Evolutionary conservation across 1,140 invertebrate genomes (phyloP).

Genomic region (Physella acuta): DNA sequence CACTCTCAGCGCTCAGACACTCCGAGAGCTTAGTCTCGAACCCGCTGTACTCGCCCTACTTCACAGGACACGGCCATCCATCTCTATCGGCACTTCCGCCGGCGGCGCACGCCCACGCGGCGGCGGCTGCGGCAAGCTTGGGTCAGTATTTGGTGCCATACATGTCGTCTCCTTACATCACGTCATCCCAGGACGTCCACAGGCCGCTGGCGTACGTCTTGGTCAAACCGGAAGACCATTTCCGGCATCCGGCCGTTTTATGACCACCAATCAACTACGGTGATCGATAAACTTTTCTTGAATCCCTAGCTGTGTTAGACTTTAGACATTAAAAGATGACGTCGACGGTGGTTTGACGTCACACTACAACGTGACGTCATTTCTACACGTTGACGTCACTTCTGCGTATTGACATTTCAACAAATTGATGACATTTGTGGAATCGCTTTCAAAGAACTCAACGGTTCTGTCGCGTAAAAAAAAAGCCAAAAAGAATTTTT

Average conservation of each 20-base stretch:
- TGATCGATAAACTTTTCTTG: too few relatives aligned
- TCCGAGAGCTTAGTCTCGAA: slow-evolving; percentile 1
- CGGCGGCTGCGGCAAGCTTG: slow-evolving; percentile 45
- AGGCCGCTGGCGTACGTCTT: slow-evolving; percentile 53
- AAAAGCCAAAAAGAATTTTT: too few relatives aligned
- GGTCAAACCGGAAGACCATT: slow-evolving; percentile 57
- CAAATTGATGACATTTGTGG: too few relatives aligned
- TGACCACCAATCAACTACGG: slow-evolving; percentile 26
- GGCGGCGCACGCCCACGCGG: slow-evolving; percentile 41
- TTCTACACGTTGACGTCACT: too few relatives aligned
- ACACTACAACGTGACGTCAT: too few relatives aligned
- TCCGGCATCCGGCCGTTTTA: slow-evolving; percentile 48
- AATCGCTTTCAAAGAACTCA: too few relatives aligned
- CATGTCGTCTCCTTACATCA: slow-evolving; percentile 47
- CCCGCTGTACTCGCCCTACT: slow-evolving; percentile 21
- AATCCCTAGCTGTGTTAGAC: too few relatives aligned
- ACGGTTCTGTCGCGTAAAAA: too few relatives aligned
- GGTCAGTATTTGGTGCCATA: slow-evolving; percentile 52
- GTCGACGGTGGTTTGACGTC: too few relatives aligned
- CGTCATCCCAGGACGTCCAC: slow-evolving; percentile 30
- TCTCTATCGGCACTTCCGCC: slow-evolving; percentile 29
- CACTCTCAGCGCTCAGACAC: slow-evolving; percentile 15
- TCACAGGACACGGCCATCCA: slow-evolving; percentile 23
- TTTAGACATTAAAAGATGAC: too few relatives aligned
- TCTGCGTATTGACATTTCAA: too few relatives aligned